Conservation (phyloP, 2,888 invertebrate species). For the Neoaliturus tenellus region DNA sequence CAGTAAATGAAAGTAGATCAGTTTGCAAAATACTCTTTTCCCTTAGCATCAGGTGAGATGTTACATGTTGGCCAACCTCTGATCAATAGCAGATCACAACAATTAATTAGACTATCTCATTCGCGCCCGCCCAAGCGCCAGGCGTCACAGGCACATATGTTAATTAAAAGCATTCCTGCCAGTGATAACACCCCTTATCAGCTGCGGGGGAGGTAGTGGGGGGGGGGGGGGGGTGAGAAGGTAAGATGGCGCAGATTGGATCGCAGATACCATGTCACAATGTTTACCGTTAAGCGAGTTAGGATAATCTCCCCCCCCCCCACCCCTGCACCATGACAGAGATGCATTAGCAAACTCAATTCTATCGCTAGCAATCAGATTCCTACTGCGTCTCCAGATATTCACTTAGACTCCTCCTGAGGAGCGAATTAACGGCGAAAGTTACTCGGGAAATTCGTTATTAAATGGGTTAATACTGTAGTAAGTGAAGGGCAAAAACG, state of each 20-base stretch:
- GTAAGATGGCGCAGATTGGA: conserved; percentile 51
- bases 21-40: too few species aligned
- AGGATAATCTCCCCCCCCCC: conserved; percentile 14
- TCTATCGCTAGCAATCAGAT: conserved; percentile 47
- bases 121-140: not conserved
- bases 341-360: conserved; percentile 53
- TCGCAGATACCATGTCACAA: conserved; percentile 49
- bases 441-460: not conserved
- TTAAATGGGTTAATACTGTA: too few species aligned
- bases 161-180: conserved; percentile 52
- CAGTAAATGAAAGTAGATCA: too few species aligned
- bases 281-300: conserved; percentile 52
- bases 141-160: conserved; percentile 13
- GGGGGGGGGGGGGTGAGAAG: conserved; percentile 25
- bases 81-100: too few species aligned
- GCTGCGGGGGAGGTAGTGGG: not conserved
- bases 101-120: not conserved
- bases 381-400: conserved; percentile 3
- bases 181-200: conserved; percentile 20
- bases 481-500: too few species aligned
- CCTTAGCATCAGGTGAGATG: too few species aligned
- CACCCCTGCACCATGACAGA: not conserved
- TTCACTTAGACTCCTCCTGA: not conserved
- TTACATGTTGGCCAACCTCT: too few species aligned
- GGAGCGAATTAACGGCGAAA: not conserved